Evolutionary conservation across 2,888 invertebrate species (phyloP), one percentile per base, ranked within the genome.

Genomic region (Didymodactylos carnosus): DNA sequence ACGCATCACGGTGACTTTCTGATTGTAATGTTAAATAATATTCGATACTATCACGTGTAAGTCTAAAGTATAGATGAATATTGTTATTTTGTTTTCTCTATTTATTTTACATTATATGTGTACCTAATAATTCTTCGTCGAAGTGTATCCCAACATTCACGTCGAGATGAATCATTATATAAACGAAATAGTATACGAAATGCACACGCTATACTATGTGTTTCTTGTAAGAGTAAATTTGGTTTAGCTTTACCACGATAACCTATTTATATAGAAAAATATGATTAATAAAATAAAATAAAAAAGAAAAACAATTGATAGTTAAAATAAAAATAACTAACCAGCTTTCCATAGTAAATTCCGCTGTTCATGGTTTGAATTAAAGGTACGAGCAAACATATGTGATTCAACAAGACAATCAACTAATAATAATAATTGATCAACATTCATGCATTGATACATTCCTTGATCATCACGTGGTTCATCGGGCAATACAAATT

Each of bases 321-420:
- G n/a, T n/a, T n/a, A n/a, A n/a, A n/a, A n/a, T n/a, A n/a, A 13
- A 49, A 25, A 16, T 11, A 4, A 13, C 25, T 62, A 35, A 62
- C 92, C 93, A 3, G 94, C 94, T 82, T 94, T 94, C 94, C 95
- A 95, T 5, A 97, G 85, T 23, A 93, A 85, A 82, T 93, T 94
- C 43, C 95, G 86, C 79, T 95, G 95, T 75, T 93, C 92, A 80
- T 94, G 91, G 81, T 94, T 90, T 8, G 90, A 88, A 84, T 97
- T 95, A 83, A 95, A 95, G 13, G 88, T 88, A 81, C 92, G 92
- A 0, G 93, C 92, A 84, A 94, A 94, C 72, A 90, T 88, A 85
- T 95, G 94, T 73, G 93, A 92, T 82, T 91, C 89, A 82, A 93
- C 86, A 10, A 95, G 85, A 80, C 94, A 94, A 81, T 95, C 94